Percentiles rank a stretch among this genome's conserved stretches.
Conservation (phyloP, 1,140 invertebrate genomes). For the Atta texana region DNA sequence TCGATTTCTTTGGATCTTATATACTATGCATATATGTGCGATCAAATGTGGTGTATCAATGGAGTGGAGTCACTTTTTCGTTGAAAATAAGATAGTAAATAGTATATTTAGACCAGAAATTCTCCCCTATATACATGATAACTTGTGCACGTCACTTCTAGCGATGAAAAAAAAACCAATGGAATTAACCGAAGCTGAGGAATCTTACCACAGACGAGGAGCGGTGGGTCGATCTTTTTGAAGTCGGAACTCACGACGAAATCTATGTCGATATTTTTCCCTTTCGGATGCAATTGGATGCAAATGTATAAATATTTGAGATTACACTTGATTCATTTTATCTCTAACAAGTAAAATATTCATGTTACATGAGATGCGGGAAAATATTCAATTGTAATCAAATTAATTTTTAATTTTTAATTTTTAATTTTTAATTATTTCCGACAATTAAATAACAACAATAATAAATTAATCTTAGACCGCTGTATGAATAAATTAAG, state of each 20-base stretch:
- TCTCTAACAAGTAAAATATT: not conserved
- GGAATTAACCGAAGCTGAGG: conserved; percentile 54
- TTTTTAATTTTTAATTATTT: not conserved
- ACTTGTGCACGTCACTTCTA: conserved; percentile 11
- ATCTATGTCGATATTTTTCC: conserved; percentile 34
- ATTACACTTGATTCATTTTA: not conserved
- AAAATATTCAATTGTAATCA: not conserved
- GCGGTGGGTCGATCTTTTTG: conserved; percentile 36
- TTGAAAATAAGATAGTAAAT: conserved; percentile 8
- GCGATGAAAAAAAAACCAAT: conserved; percentile 56
- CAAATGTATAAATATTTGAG: conserved; percentile 15
- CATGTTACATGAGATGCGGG: not conserved
- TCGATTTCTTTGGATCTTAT: conserved; percentile 60
- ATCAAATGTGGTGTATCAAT: not conserved
- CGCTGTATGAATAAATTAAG: too few relatives aligned
- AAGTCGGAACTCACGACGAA: conserved; percentile 1
- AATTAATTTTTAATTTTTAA: not conserved
- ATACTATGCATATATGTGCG: not conserved
- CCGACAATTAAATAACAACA: not conserved
- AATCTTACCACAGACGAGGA: conserved; percentile 31
- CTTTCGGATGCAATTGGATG: conserved; percentile 15
- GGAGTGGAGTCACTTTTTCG: not conserved
- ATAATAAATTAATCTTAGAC: too few relatives aligned
- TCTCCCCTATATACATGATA: too few relatives aligned
- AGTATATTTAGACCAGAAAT: conserved; percentile 59